Conservation (phyloP, 2,888 invertebrate species). For the Caenorhabditis sp. region DNA sequence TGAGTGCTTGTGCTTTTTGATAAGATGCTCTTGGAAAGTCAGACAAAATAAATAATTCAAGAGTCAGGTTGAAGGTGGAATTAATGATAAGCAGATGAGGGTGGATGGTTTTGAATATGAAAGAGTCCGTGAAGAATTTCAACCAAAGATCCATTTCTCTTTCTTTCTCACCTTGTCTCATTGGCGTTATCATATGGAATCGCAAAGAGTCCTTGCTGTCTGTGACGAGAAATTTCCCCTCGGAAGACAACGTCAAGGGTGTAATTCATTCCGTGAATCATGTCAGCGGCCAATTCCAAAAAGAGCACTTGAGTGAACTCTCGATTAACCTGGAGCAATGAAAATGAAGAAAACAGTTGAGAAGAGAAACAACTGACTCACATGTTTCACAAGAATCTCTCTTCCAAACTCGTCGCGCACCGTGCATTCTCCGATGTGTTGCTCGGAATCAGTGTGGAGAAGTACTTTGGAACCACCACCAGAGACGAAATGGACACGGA, state of each 20-base stretch:
- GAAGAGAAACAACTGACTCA: slow-evolving; percentile 11
- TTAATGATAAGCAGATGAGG: background rate
- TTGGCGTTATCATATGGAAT: slow-evolving; percentile 29
- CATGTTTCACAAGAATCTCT: slow-evolving; percentile 62
- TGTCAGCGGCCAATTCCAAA: slow-evolving; percentile 42
- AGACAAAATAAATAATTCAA: background rate
- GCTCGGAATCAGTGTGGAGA: slow-evolving; percentile 64
- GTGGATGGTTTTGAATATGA: background rate
- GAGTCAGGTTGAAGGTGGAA: background rate
- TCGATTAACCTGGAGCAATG: slow-evolving; percentile 42
- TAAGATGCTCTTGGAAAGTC: background rate
- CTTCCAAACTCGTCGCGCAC: slow-evolving; percentile 63
- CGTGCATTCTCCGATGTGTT: slow-evolving; percentile 62
- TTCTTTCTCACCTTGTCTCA: slow-evolving; percentile 32
- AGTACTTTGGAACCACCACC: slow-evolving; percentile 56
- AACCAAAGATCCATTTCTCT: background rate
- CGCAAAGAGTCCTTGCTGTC: slow-evolving; percentile 48
- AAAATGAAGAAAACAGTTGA: no score
- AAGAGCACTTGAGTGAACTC: slow-evolving; percentile 49
- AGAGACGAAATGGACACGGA: slow-evolving; percentile 60
- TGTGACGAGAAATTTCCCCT: slow-evolving; percentile 27
- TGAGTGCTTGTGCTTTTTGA: background rate
- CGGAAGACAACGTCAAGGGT: slow-evolving; percentile 52
- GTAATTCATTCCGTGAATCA: slow-evolving; percentile 62
- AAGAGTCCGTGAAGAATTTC: background rate